Conservation (phyloP, 1,140 invertebrate genomes). For the Dendroctonus valens region DNA sequence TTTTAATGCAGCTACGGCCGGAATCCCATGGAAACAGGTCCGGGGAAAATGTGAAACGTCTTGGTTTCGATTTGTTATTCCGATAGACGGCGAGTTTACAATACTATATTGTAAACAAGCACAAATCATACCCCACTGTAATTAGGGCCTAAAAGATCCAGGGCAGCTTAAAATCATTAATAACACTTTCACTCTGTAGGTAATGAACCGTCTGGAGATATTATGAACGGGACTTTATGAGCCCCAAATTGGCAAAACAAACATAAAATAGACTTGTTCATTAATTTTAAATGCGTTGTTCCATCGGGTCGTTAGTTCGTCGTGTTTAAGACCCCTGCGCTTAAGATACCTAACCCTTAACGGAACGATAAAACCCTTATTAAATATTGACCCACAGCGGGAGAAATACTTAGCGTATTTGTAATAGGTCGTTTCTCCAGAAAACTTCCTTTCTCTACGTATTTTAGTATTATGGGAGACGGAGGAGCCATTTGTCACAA, state of each 20-base stretch:
- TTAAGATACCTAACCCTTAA: conserved; percentile 1
- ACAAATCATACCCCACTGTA: no score
- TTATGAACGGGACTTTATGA: neutral
- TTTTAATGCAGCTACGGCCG: conserved; percentile 29
- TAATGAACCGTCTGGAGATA: neutral
- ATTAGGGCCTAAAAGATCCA: neutral
- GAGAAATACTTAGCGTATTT: conserved; percentile 26
- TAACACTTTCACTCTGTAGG: neutral
- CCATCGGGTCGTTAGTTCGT: neutral
- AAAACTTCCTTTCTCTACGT: conserved; percentile 7
- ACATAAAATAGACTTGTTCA: neutral
- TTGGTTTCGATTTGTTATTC: neutral
- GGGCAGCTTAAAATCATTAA: neutral
- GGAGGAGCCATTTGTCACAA: conserved; percentile 18
- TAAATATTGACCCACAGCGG: conserved; percentile 9
- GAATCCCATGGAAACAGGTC: conserved; percentile 19
- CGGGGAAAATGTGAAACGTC: neutral
- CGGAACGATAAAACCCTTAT: conserved; percentile 5
- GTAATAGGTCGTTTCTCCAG: conserved; percentile 13
- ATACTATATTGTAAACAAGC: no score
- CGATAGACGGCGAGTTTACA: no score
- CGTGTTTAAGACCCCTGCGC: conserved; percentile 3
- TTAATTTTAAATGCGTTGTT: neutral
- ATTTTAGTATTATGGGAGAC: conserved; percentile 25
- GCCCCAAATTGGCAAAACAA: neutral